These are phyloP conservation scores for Corythornis vintsioides DNA, from an alignment of 2,113 vertebrate species.

Conservation along the genomic window DNA sequence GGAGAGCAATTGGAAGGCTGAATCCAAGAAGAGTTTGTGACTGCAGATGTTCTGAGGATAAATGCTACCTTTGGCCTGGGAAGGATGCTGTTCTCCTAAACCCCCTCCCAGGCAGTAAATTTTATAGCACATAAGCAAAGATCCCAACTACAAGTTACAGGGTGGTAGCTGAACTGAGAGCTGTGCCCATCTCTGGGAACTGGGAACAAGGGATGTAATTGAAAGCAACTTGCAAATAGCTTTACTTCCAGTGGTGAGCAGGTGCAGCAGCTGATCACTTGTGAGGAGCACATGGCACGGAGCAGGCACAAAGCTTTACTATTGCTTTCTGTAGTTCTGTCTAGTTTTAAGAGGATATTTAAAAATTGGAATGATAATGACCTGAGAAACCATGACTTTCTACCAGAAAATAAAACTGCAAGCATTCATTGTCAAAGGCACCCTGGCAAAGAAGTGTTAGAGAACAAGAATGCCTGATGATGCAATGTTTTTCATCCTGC, in stretches of 20 bases:
- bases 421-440: slow-evolving; percentile 68
- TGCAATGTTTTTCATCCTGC: slow-evolving; percentile 76
- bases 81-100: neutral
- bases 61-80: neutral
- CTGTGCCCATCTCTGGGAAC: neutral
- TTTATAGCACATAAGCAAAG: neutral
- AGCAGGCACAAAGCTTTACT: slow-evolving; percentile 51
- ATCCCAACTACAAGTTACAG: neutral
- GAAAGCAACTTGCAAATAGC: slow-evolving; percentile 23
- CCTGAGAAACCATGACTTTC: slow-evolving; percentile 70
- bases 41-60: neutral
- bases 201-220: neutral
- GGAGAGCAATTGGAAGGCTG: neutral
- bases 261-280: slow-evolving; percentile 32
- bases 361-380: slow-evolving; percentile 62
- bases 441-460: slow-evolving; percentile 69
- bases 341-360: slow-evolving; percentile 36
- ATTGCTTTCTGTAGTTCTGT: slow-evolving; percentile 44
- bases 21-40: neutral
- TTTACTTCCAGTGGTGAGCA: neutral
- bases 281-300: neutral
- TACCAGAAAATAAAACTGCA: slow-evolving; percentile 71
- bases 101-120: neutral
- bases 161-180: neutral
- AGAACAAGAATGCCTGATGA: slow-evolving; percentile 74